Percentiles rank a stretch among this genome's conserved stretches.
Conservation (phyloP, 2,797 vertebrate species). For the Scleropages formosus region DNA sequence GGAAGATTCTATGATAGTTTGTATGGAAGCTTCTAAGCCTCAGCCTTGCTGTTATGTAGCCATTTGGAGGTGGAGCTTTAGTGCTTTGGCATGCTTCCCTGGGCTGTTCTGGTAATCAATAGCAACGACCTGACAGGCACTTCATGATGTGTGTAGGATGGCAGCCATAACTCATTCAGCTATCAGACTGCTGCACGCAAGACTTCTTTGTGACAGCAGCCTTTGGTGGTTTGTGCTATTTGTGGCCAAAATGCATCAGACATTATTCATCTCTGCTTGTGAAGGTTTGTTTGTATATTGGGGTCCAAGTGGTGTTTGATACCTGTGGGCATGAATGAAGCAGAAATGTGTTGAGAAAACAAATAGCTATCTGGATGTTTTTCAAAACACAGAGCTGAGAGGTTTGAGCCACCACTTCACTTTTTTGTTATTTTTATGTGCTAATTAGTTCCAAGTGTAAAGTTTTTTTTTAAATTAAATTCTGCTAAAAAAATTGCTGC, state of each 20-base stretch:
- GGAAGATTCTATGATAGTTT: no score
- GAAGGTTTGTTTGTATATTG: constrained; percentile 27
- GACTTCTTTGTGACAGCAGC: constrained; percentile 37
- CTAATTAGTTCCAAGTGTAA: constrained; percentile 10
- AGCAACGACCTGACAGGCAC: not conserved
- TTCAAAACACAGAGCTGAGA: not conserved
- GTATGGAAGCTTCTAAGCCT: no score
- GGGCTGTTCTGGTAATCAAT: constrained; percentile 1
- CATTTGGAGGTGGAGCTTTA: not conserved
- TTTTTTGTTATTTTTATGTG: constrained; percentile 1
- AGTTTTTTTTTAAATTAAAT: no score
- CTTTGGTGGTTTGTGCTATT: constrained; percentile 27
- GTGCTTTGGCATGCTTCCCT: not conserved
- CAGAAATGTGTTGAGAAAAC: not conserved
- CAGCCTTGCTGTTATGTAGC: no score
- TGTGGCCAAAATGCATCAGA: constrained; percentile 31
- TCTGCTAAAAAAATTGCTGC: no score
- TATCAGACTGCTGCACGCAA: constrained; percentile 47
- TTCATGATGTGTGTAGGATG: constrained; percentile 42
- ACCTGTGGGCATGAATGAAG: not conserved
- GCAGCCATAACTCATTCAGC: constrained; percentile 34
- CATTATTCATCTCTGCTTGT: constrained; percentile 33
- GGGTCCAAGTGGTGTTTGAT: not conserved
- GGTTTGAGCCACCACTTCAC: not conserved
- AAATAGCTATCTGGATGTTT: not conserved